These are phyloP conservation scores for Neelides folsomi DNA, from an alignment of 2,888 invertebrate species.

Conservation along the genomic window DNA sequence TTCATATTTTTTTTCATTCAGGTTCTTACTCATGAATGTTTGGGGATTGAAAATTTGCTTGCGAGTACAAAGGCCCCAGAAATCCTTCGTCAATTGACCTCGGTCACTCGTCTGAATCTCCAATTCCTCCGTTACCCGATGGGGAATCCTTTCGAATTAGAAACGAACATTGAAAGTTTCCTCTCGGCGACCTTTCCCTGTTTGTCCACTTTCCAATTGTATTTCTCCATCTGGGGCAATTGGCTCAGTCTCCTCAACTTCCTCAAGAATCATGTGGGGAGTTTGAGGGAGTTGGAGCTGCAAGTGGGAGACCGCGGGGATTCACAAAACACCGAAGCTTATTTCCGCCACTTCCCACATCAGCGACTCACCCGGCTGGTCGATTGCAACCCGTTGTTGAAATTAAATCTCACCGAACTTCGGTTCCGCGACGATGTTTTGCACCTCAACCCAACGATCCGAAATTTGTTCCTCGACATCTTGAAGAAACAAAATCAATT, in stretches of 20 bases:
- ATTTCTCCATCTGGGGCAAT: conserved; percentile 26
- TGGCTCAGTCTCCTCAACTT: conserved; percentile 18
- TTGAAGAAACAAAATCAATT: conserved; percentile 13
- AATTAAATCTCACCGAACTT: conserved; percentile 16
- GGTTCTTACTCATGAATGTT: conserved; percentile 23
- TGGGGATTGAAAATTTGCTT: conserved; percentile 18
- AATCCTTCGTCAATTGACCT: conserved; percentile 7
- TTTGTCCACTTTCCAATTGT: conserved; percentile 20
- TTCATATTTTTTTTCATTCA: too few relatives aligned
- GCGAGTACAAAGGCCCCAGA: conserved; percentile 4
- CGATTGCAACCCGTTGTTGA: conserved; percentile 4
- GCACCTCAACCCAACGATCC: conserved; percentile 16
- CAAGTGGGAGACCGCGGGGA: conserved; percentile 29
- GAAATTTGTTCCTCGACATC: conserved; percentile 16
- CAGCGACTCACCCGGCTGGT: neutral
- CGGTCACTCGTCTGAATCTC: conserved; percentile 18
- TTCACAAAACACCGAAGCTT: conserved; percentile 16
- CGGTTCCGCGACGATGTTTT: conserved; percentile 28
- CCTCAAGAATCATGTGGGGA: conserved; percentile 17
- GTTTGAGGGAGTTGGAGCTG: conserved; percentile 19
- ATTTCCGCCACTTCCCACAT: conserved; percentile 7
- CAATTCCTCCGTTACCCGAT: conserved; percentile 24
- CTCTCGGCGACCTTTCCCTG: conserved; percentile 14
- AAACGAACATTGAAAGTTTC: conserved; percentile 18
- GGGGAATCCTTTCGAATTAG: conserved; percentile 15